Percentiles rank a stretch among this genome's conserved stretches.
Evolutionary conservation across 2,888 invertebrate species (phyloP).

Genomic region (Busseola fusca): DNA sequence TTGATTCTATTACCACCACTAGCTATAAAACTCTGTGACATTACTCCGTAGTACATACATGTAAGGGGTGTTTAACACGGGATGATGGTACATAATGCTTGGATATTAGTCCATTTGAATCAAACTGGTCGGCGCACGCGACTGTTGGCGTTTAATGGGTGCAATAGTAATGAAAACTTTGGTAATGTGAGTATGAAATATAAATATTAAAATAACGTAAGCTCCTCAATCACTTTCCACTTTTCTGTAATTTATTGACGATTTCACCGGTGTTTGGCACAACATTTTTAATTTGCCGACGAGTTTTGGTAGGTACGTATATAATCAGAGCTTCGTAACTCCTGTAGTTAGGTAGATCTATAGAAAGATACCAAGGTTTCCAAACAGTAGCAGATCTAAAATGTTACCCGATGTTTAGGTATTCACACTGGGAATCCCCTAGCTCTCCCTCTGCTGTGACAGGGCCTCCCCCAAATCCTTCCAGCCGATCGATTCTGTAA

Average conservation of each 20-base stretch:
- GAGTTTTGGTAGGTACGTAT: too few species aligned
- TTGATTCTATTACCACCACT: slow-evolving; percentile 12
- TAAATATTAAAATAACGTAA: neutral
- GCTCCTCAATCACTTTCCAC: neutral
- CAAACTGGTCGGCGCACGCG: slow-evolving; percentile 40
- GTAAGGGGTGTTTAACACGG: slow-evolving; percentile 48
- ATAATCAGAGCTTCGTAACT: neutral
- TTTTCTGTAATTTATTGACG: neutral
- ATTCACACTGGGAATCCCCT: neutral
- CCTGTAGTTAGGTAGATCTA: neutral
- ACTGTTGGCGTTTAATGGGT: slow-evolving; percentile 25
- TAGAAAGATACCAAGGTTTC: neutral
- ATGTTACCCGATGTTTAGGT: neutral
- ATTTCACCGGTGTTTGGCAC: too few species aligned
- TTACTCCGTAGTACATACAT: slow-evolving; percentile 41
- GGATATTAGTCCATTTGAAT: slow-evolving; percentile 46
- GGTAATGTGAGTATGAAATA: neutral
- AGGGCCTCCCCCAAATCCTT: neutral
- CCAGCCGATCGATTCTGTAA: too few species aligned
- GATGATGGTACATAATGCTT: slow-evolving; percentile 45
- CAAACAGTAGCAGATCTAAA: neutral
- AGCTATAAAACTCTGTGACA: slow-evolving; percentile 49
- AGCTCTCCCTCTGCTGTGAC: neutral
- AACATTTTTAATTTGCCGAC: too few species aligned
- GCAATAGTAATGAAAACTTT: slow-evolving; percentile 13